A percentile compares a stretch with the other conserved stretches of the same genome.
Conservation (phyloP, 2,888 invertebrate genomes). For the Heliconius charithonia region DNA sequence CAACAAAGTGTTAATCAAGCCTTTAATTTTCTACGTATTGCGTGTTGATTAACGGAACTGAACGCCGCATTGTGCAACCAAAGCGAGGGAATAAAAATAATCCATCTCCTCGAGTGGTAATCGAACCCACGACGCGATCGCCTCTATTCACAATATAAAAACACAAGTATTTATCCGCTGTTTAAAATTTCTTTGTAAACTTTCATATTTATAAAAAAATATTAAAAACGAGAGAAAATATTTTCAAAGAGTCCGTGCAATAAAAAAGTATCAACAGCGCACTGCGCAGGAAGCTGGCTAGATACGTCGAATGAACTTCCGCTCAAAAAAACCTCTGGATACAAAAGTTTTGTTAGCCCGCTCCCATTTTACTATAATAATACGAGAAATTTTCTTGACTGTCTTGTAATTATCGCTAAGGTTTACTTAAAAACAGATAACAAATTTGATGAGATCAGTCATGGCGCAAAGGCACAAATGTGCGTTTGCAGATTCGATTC, state of each 20-base stretch:
- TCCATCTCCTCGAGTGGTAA: no score
- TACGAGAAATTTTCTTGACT: not conserved
- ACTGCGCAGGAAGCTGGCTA: slow-evolving; percentile 5
- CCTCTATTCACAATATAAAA: not conserved
- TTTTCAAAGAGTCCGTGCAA: slow-evolving; percentile 8
- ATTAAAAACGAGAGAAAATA: not conserved
- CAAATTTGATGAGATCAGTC: not conserved
- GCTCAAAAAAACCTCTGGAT: slow-evolving; percentile 19
- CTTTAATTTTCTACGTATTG: no score
- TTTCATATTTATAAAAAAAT: not conserved
- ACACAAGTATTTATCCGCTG: not conserved
- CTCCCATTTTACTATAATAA: not conserved
- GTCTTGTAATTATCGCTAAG: not conserved
- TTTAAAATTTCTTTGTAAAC: slow-evolving; percentile 15
- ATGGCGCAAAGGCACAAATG: not conserved
- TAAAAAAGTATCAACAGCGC: slow-evolving; percentile 19
- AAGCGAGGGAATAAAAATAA: no score
- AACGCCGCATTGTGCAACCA: no score
- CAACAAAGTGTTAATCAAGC: no score
- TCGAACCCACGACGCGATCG: no score
- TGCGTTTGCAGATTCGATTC: not conserved
- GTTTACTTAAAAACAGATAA: not conserved
- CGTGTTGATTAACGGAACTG: no score
- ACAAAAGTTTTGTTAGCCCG: slow-evolving; percentile 13
- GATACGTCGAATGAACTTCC: slow-evolving; percentile 25